Percentiles rank a stretch among this genome's conserved stretches.
Evolutionary conservation across 1,140 invertebrate species (phyloP).

Genomic region (Tetragnatha versicolor): DNA sequence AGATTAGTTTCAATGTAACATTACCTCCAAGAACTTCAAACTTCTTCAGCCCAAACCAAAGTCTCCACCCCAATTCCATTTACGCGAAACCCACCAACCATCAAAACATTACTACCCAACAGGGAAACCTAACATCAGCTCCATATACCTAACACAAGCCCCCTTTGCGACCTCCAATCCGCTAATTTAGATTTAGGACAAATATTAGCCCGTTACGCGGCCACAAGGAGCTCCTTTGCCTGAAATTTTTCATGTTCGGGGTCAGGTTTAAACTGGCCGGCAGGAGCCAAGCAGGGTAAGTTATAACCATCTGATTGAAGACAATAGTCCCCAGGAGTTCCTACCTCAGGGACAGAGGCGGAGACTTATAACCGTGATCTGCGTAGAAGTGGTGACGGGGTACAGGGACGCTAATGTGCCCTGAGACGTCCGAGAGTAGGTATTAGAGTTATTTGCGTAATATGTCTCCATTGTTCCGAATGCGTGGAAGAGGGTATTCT

Average conservation of each 20-base stretch:
- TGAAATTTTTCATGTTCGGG: slow-evolving; percentile 21
- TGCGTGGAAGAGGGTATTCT: background rate
- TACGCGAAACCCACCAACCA: too few relatives aligned
- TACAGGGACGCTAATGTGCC: slow-evolving; percentile 16
- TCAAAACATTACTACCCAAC: too few relatives aligned
- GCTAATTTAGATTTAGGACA: too few relatives aligned
- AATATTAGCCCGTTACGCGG: too few relatives aligned
- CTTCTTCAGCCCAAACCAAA: too few relatives aligned
- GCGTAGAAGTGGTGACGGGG: slow-evolving; percentile 10
- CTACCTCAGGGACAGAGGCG: background rate
- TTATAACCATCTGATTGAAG: slow-evolving; percentile 45
- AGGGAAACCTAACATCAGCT: too few relatives aligned
- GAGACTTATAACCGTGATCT: slow-evolving; percentile 9
- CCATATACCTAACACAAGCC: too few relatives aligned
- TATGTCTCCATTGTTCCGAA: slow-evolving; percentile 1
- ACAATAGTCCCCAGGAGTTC: slow-evolving; percentile 25
- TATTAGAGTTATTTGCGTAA: slow-evolving; percentile 17
- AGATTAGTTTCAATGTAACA: too few relatives aligned
- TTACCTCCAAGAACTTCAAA: too few relatives aligned
- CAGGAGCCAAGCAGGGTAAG: slow-evolving; percentile 9
- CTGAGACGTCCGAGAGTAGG: background rate
- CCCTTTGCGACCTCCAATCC: too few relatives aligned
- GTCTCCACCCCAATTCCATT: too few relatives aligned
- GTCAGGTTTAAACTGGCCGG: slow-evolving; percentile 16
- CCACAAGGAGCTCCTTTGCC: too few relatives aligned